Evolutionary conservation across 2,113 vertebrate species (phyloP).

Genomic region (Thalassarche chlororhynchos): DNA sequence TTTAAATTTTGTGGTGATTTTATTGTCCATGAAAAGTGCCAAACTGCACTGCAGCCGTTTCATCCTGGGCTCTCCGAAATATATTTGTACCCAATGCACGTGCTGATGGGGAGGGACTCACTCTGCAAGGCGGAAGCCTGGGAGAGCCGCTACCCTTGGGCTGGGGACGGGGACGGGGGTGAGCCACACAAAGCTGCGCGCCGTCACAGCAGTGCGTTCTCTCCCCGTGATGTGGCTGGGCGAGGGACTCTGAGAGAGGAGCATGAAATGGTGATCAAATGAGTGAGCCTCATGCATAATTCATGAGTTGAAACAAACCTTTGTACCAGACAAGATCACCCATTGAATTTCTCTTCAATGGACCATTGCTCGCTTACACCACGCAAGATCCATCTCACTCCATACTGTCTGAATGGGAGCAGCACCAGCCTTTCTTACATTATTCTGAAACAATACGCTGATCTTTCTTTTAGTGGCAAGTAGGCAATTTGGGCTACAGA

Average conservation of each 20-base stretch:
- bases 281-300: not conserved
- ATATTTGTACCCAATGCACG: fast-evolving
- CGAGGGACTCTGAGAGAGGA: not conserved
- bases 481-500: not conserved
- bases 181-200: not conserved
- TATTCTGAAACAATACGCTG: not conserved
- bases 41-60: not conserved
- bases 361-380: not conserved
- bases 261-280: not conserved
- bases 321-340: constrained; percentile 9
- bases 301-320: not conserved
- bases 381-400: not conserved
- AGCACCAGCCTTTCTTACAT: not conserved
- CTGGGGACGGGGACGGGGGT: fast-evolving
- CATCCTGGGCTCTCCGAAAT: not conserved
- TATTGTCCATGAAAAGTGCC: not conserved
- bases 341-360: constrained; percentile 37
- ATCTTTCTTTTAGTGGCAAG: constrained; percentile 2
- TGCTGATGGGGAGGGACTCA: not conserved
- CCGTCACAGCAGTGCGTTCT: fast-evolving
- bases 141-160: not conserved
- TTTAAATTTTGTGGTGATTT: not conserved
- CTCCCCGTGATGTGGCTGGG: fast-evolving
- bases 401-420: not conserved
- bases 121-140: not conserved